These are phyloP conservation scores for Eilema sororculum DNA, from an alignment of 2,888 invertebrate genomes.

Conservation along the genomic window DNA sequence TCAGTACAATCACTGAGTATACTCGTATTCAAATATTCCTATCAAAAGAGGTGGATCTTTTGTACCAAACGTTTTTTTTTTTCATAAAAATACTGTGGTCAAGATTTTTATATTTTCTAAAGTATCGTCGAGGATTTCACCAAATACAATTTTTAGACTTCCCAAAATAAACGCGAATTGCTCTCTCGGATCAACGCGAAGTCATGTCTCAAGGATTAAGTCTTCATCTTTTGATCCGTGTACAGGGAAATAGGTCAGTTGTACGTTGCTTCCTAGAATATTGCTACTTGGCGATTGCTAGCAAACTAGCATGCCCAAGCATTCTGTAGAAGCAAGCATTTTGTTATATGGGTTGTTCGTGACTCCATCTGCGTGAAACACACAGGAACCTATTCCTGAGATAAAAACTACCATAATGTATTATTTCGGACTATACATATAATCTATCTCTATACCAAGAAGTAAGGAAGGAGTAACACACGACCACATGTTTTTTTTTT, in stretches of 20 bases:
- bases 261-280: background rate
- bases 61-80: background rate
- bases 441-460: no score
- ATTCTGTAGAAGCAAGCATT: background rate
- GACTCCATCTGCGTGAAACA: background rate
- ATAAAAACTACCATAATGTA: background rate
- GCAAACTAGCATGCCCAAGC: no score
- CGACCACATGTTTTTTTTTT: no score
- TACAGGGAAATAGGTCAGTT: background rate
- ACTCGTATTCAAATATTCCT: conserved; percentile 57
- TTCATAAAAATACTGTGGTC: no score
- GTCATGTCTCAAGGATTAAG: background rate
- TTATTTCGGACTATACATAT: no score
- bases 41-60: no score
- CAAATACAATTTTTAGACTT: background rate
- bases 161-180: background rate
- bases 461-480: no score
- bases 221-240: background rate
- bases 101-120: background rate
- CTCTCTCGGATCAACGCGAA: background rate
- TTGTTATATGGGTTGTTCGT: background rate
- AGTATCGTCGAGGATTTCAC: background rate
- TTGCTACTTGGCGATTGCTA: background rate
- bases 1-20: no score
- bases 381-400: background rate